Percentiles rank a stretch among this genome's conserved stretches.
Conservation (phyloP, 2,113 vertebrate genomes). For the Rhynchomys soricoides region DNA sequence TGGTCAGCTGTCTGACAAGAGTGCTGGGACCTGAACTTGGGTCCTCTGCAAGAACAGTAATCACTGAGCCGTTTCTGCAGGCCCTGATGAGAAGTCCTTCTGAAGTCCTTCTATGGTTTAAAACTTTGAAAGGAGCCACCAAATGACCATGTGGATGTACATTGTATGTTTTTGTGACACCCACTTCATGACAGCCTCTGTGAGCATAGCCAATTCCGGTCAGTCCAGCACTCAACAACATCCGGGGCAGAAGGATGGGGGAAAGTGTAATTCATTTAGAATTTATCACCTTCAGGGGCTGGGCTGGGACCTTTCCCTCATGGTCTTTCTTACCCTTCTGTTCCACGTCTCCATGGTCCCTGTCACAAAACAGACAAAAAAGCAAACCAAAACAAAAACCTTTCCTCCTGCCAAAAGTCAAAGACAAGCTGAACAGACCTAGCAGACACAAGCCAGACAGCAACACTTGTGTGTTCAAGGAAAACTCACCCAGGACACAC, state of each 20-base stretch:
- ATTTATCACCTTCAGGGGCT: neutral
- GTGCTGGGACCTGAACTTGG: neutral
- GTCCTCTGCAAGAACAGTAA: too few relatives aligned
- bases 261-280: neutral
- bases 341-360: neutral
- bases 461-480: neutral
- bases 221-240: neutral
- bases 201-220: neutral
- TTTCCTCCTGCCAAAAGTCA: neutral
- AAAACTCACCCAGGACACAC: neutral
- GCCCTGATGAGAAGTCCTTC: neutral
- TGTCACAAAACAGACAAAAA: conserved; percentile 7
- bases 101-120: neutral
- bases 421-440: neutral
- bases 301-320: neutral
- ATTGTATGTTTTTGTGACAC: neutral
- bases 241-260: neutral
- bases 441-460: neutral
- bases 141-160: neutral
- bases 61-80: neutral
- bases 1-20: neutral
- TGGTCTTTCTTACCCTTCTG: neutral
- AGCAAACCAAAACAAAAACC: neutral
- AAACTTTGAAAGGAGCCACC: neutral
- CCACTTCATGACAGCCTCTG: neutral